Evolutionary conservation across 2,113 vertebrate species (phyloP).

Genomic region (Micromys minutus): DNA sequence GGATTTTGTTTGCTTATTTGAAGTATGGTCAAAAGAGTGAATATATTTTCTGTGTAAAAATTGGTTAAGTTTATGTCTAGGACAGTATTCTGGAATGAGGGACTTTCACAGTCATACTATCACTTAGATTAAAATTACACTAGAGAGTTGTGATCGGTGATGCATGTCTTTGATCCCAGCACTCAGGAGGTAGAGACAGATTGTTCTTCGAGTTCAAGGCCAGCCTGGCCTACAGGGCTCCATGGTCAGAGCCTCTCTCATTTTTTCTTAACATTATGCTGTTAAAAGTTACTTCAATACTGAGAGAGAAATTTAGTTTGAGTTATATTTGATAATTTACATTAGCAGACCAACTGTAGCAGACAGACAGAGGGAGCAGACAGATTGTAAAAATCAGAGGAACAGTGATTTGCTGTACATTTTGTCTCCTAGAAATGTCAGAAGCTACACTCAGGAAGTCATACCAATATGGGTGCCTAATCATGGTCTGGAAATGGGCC

Average conservation of each 20-base stretch:
- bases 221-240: not conserved
- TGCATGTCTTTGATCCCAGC: not conserved
- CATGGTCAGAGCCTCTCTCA: not conserved
- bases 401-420: not conserved
- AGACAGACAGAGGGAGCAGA: not conserved
- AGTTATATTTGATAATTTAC: conserved; percentile 51
- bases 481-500: no score
- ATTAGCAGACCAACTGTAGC: conserved; percentile 39
- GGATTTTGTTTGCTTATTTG: conserved; percentile 27
- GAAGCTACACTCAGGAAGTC: not conserved
- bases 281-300: not conserved
- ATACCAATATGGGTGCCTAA: not conserved
- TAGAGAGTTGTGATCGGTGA: no score
- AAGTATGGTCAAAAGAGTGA: conserved; percentile 14
- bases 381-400: not conserved
- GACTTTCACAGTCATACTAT: not conserved
- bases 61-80: not conserved
- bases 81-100: conserved; percentile 29
- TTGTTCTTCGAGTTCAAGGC: not conserved
- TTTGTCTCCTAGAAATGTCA: not conserved
- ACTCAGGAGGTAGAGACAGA: not conserved
- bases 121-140: conserved; percentile 34
- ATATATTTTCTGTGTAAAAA: conserved; percentile 46
- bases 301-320: not conserved
- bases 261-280: not conserved